phyloP scores from a whole-genome alignment of 1,140 invertebrate genomes.

The Oncopeltus fasciatus region DNA sequence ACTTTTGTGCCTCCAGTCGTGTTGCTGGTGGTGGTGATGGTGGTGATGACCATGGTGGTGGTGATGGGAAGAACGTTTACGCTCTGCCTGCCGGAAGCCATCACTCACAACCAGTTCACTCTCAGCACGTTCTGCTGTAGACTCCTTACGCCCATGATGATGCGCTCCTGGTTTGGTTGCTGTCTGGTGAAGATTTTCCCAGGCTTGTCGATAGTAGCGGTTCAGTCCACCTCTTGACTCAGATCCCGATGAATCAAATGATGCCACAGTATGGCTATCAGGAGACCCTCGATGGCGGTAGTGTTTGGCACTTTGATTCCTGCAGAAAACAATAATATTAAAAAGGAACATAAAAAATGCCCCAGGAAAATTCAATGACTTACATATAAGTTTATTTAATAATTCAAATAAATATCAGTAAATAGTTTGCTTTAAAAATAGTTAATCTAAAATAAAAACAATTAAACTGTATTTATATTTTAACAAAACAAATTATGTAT shows the following conservation, averaged over 20 bases:
- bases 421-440: too few relatives aligned
- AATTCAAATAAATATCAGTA: too few relatives aligned
- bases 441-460: too few relatives aligned
- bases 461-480: too few relatives aligned
- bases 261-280: conserved; percentile 76
- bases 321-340: conserved; percentile 29
- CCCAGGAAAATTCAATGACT: too few relatives aligned
- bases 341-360: too few relatives aligned
- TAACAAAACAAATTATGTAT: too few relatives aligned
- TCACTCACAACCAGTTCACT: conserved; percentile 69
- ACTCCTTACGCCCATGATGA: conserved; percentile 37
- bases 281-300: conserved; percentile 72
- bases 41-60: conserved; percentile 75
- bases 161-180: conserved; percentile 36
- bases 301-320: conserved; percentile 65
- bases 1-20: conserved; percentile 31
- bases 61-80: conserved; percentile 51
- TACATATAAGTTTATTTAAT: too few relatives aligned
- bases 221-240: conserved; percentile 68
- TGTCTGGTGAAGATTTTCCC: conserved; percentile 74
- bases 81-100: conserved; percentile 35
- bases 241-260: conserved; percentile 69
- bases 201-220: conserved; percentile 74
- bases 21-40: conserved; percentile 24
- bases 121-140: conserved; percentile 52